Evolutionary conservation across 2,888 invertebrate genomes (phyloP).

Genomic region (Oxystoma pomonae): DNA sequence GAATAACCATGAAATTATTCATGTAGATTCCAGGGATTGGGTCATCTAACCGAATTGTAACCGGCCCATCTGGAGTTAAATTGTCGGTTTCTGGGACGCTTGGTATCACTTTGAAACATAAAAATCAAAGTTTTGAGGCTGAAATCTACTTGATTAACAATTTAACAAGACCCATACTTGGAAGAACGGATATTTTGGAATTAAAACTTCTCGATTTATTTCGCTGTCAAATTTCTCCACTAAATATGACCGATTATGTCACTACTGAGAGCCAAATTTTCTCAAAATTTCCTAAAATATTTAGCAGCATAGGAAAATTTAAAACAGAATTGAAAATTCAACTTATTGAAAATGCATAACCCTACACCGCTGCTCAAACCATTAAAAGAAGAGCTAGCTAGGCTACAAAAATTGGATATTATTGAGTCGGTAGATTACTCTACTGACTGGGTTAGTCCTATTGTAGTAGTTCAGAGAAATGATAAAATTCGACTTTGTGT

Average conservation of each 20-base stretch:
- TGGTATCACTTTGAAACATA: not conserved
- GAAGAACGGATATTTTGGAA: not conserved
- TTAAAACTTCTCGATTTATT: too few species aligned
- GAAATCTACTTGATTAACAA: not conserved
- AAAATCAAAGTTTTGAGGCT: not conserved
- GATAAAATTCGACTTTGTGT: conserved; percentile 20
- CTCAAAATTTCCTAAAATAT: not conserved
- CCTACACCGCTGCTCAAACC: conserved; percentile 24
- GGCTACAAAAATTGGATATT: conserved; percentile 21
- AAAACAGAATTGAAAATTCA: not conserved
- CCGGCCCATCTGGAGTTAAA: not conserved
- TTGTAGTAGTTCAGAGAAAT: conserved; percentile 23
- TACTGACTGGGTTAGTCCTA: conserved; percentile 22
- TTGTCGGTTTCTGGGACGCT: too few species aligned
- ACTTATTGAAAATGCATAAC: too few species aligned
- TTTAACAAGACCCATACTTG: not conserved
- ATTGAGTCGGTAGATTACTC: conserved; percentile 20
- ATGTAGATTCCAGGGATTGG: not conserved
- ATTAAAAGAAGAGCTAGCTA: conserved; percentile 21
- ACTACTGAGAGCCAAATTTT: not conserved
- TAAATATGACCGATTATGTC: not conserved
- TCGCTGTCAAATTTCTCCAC: too few species aligned
- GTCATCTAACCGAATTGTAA: not conserved
- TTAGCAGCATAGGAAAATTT: not conserved
- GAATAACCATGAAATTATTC: too few species aligned